phyloP scores from a whole-genome alignment of 2,113 vertebrate genomes.

The Prionailurus bengalensis region DNA sequence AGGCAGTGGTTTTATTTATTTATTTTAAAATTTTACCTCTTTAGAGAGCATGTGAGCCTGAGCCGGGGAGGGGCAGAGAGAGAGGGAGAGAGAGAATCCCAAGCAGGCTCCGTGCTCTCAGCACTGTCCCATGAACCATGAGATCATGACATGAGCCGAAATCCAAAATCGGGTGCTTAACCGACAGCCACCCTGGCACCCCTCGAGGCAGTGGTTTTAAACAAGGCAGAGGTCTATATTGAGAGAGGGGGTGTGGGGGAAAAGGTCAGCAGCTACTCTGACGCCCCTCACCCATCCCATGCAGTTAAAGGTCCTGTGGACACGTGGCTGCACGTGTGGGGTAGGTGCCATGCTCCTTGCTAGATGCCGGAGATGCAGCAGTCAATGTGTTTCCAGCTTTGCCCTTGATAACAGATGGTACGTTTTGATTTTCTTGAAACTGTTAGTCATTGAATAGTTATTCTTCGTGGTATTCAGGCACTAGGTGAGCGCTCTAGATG shows the following conservation, averaged over 20 bases:
- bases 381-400: neutral
- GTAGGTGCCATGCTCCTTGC: neutral
- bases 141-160: too few relatives aligned
- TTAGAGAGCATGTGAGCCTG: too few relatives aligned
- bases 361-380: neutral
- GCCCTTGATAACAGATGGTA: neutral
- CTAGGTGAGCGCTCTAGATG: neutral
- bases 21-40: too few relatives aligned
- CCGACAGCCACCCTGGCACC: too few relatives aligned
- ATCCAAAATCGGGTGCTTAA: too few relatives aligned
- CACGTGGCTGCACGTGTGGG: neutral
- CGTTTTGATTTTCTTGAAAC: conserved; percentile 1
- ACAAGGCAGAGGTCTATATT: neutral
- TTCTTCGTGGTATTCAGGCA: neutral
- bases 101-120: too few relatives aligned
- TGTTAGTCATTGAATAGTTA: neutral
- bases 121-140: too few relatives aligned
- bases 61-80: too few relatives aligned
- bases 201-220: neutral
- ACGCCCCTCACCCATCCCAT: neutral
- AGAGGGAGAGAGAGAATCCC: too few relatives aligned
- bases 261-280: neutral
- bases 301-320: neutral
- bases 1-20: neutral
- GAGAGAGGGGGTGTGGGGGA: neutral